Evolutionary conservation across 1,140 invertebrate genomes (phyloP), one percentile per base, ranked within the genome.

Genomic region (Procambarus clarkii): DNA sequence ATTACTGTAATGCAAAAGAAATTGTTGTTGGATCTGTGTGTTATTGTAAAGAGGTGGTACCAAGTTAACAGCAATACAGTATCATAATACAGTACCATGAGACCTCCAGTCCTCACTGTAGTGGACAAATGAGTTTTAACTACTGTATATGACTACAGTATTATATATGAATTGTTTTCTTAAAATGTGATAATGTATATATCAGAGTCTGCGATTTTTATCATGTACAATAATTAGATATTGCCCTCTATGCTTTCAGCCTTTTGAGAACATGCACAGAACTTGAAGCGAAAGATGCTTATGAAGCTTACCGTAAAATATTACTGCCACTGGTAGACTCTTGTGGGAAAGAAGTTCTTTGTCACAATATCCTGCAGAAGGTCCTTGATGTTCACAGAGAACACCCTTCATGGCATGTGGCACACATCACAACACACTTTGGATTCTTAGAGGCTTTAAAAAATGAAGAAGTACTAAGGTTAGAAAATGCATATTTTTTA

Each of bases 371-470:
- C 34, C 54, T 91, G 45, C 89, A 91, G 83, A 91, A 93, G 81
- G 86, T 93, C 44, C 74, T 92, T 18, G 92, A 93, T 50, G 50
- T 91, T 44, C 83, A 91, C 8, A 87, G 92, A 45, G 90, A 90
- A 58, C 81, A 93, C 78, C 89, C 90, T 0, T 85, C 92, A 2
- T 93, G 91, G 87, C 90, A 91, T 50, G 79, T 91, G 8, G 87
- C 80, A 5, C 92, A 92, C 83, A 80, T 93, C 18, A 74, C 78
- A 7, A 83, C 92, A 7, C 91, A 93, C 46, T 95, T 96, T 97
- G 94, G 97, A 97, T 94, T 97, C 97, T 81, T 97, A 94, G 97
- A 98, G 92, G 96, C 97, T 83, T 96, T 95, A 86, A 96, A 96
- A 95, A 96, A 96, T 95, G 95, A 95, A 46, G 48, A 81, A 46